A percentile compares a stretch with the other conserved stretches of the same genome.
Evolutionary conservation across 30 jellyfish, hydroid and myxozoan species (phyloP).

Genomic region (Catostylus mosaicus): DNA sequence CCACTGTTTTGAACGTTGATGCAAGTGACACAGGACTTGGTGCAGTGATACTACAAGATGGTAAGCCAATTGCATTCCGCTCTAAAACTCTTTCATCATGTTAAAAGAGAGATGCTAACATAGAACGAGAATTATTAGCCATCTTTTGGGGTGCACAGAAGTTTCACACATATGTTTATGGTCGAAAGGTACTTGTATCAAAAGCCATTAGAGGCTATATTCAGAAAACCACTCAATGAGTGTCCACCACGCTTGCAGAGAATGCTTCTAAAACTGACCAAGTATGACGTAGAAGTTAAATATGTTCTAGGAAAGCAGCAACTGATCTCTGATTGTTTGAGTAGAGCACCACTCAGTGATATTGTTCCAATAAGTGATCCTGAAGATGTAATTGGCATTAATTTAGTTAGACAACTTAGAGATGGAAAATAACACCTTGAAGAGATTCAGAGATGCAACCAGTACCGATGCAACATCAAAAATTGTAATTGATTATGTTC

Average conservation of each 20-base stretch:
- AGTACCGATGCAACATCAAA: not conserved
- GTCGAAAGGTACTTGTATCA: no score
- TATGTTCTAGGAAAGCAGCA: not conserved
- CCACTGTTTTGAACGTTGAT: not conserved
- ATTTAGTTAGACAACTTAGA: no score
- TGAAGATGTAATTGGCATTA: not conserved
- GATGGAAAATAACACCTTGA: no score
- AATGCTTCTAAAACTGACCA: not conserved
- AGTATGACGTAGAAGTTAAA: not conserved
- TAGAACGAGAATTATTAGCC: not conserved
- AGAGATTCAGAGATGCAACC: not conserved
- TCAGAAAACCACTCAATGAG: not conserved
- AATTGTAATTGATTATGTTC: not conserved
- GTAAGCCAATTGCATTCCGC: not conserved
- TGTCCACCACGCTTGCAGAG: not conserved
- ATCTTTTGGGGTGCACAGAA: not conserved
- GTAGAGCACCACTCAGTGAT: not conserved
- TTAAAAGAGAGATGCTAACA: not conserved
- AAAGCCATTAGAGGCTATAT: constrained; percentile 47
- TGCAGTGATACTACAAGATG: not conserved
- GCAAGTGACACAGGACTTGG: no score
- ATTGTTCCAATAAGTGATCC: not conserved
- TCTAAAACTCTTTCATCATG: not conserved
- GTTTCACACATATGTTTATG: no score
- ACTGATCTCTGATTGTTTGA: not conserved